Evolutionary conservation across 2,888 invertebrate species (phyloP), one percentile per base, ranked within the genome.

Genomic region (Helleia helle): DNA sequence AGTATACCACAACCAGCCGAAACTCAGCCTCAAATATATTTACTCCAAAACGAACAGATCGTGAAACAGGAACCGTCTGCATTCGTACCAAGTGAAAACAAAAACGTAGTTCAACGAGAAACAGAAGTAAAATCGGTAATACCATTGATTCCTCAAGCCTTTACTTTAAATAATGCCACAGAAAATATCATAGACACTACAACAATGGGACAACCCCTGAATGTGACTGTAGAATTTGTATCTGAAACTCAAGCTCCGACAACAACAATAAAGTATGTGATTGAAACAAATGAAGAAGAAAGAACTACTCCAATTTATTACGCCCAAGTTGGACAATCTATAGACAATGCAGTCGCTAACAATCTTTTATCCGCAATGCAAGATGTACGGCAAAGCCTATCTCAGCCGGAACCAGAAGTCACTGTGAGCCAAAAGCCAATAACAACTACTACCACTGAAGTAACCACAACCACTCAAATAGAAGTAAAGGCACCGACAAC

Each of bases 361-460:
- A 77, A 76, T 1, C 79, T 87, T 50, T 90, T 87, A 51, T 84
- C 90, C 1, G 87, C 88, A 0, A 67, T 90, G 18, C 89, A 90
- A 8, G 90, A 87, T 48, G 86, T 87, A 14, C 87, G 90, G 62
- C 87, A 34, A 22, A 8, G 6, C 14, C 12, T 87, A 0, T 89
- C 88, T 0, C 86, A 88, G 43, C 71, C 87, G 1, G 88, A 89
- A 47, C 36, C 31, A 24, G 31, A 36, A 2, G 28, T 37, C 3
- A 39, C 44, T 9, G 38, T 40, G 15, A 18, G 12, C 7, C 40
- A 40, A 8, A 87, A 87, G 38, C 83, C 87, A 9, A 86, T 87
- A 34, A 85, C 87, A 56, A 66, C 80, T 56, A 47, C 57, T 34
- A 42, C 54, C 26, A 53, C 54, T 37, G 55, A 61, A 40, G 58